Evolutionary conservation across 2,113 vertebrate species (phyloP).

Genomic region (Rhinogobius similis): DNA sequence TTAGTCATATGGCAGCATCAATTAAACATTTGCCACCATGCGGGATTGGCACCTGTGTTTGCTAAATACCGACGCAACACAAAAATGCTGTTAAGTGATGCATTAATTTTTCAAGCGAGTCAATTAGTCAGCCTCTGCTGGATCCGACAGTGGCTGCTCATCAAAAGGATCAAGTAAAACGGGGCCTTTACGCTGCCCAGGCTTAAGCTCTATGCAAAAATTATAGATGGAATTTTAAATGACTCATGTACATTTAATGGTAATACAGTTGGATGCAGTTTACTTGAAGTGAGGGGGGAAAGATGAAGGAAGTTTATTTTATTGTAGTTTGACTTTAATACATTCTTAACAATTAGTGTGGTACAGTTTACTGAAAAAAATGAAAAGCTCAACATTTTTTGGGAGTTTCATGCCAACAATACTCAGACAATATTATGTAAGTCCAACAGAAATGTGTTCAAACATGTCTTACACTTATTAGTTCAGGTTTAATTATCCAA

Average conservation of each 20-base stretch:
- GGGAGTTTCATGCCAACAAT: too few species aligned
- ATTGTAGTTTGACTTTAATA: too few species aligned
- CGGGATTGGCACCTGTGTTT: conserved; percentile 71
- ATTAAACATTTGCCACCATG: conserved; percentile 68
- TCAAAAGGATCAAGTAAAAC: conserved; percentile 64
- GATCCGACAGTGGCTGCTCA: conserved; percentile 60
- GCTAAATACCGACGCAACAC: conserved; percentile 62
- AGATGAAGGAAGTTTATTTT: too few species aligned
- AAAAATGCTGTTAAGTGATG: conserved; percentile 72
- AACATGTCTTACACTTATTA: too few species aligned
- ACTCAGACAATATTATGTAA: too few species aligned
- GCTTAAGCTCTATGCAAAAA: conserved; percentile 16
- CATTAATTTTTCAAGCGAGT: conserved; percentile 75
- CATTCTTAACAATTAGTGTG: too few species aligned
- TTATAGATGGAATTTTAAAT: conserved; percentile 14
- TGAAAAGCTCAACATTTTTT: too few species aligned
- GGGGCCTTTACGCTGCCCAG: conserved; percentile 12
- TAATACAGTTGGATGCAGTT: not conserved
- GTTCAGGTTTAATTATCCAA: not conserved
- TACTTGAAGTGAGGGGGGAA: not conserved
- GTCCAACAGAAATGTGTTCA: too few species aligned
- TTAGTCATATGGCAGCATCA: conserved; percentile 61
- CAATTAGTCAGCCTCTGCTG: conserved; percentile 72
- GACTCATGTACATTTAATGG: not conserved
- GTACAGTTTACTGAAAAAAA: too few species aligned